Conservation (phyloP, 2,888 invertebrate species). For the Hetaerina titia region DNA sequence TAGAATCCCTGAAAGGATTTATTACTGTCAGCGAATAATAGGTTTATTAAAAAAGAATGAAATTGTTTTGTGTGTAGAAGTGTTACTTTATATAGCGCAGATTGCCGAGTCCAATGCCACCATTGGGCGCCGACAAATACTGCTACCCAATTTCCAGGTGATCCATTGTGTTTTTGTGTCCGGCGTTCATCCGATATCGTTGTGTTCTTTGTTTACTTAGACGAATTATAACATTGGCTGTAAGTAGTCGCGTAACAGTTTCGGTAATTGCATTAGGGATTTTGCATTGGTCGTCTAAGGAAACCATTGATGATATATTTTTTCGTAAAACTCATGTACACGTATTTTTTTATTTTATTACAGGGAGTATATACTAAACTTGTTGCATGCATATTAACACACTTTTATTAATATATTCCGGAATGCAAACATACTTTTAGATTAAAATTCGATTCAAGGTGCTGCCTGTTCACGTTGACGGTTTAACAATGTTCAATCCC, state of each 20-base stretch:
- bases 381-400: too few relatives aligned
- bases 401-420: too few relatives aligned
- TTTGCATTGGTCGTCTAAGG: not conserved
- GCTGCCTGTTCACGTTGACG: too few relatives aligned
- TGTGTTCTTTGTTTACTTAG: not conserved
- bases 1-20: conserved; percentile 59
- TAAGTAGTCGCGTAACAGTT: not conserved
- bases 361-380: too few relatives aligned
- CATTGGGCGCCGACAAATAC: not conserved
- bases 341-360: too few relatives aligned
- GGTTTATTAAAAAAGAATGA: conserved; percentile 53
- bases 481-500: too few relatives aligned
- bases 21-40: conserved; percentile 61
- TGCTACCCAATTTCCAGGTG: not conserved
- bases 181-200: not conserved
- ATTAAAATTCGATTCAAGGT: too few relatives aligned
- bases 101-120: conserved; percentile 40
- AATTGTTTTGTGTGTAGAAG: conserved; percentile 55
- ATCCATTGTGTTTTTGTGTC: not conserved
- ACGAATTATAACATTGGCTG: not conserved
- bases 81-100: conserved; percentile 39
- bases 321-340: too few relatives aligned
- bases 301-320: too few relatives aligned
- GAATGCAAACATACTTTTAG: too few relatives aligned
- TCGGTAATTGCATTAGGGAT: not conserved